Percentiles rank a stretch among this genome's conserved stretches.
Evolutionary conservation across 1,140 invertebrate species (phyloP).

Genomic region (Pseudomyrmex dendroicus): DNA sequence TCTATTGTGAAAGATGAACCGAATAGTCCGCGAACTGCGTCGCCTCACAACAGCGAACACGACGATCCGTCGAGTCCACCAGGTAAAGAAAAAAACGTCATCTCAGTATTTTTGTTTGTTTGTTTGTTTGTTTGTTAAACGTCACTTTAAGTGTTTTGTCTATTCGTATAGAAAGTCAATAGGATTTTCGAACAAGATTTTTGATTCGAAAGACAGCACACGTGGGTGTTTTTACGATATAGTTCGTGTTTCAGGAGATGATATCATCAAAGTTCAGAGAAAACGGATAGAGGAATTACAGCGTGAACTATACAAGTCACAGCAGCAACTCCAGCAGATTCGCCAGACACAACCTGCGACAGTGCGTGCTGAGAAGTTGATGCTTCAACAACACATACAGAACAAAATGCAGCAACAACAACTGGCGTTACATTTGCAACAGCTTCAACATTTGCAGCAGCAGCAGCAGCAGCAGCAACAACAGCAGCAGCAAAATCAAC

Average conservation of each 20-base stretch:
- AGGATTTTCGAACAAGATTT: conserved; percentile 16
- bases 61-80: conserved; percentile 82
- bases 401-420: conserved; percentile 89
- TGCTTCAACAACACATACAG: conserved; percentile 89
- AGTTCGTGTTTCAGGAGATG: conserved; percentile 86
- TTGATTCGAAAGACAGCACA: conserved; percentile 50
- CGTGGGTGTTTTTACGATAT: conserved; percentile 71
- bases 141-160: neutral
- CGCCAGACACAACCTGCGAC: conserved; percentile 82
- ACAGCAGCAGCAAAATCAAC: conserved; percentile 77
- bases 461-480: conserved; percentile 79
- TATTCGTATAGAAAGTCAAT: neutral
- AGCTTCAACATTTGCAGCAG: conserved; percentile 86
- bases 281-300: conserved; percentile 95
- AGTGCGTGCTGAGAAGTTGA: conserved; percentile 85
- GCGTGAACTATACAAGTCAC: conserved; percentile 91
- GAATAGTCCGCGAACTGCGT: conserved; percentile 81
- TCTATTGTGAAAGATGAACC: conserved; percentile 82
- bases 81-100: conserved; percentile 69
- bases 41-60: conserved; percentile 82
- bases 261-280: conserved; percentile 93
- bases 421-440: conserved; percentile 85
- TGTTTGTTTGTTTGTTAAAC: neutral
- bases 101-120: neutral
- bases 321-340: conserved; percentile 90